Evolutionary conservation across 2,888 invertebrate genomes (phyloP).

Genomic region (Agrotis exclamationis): DNA sequence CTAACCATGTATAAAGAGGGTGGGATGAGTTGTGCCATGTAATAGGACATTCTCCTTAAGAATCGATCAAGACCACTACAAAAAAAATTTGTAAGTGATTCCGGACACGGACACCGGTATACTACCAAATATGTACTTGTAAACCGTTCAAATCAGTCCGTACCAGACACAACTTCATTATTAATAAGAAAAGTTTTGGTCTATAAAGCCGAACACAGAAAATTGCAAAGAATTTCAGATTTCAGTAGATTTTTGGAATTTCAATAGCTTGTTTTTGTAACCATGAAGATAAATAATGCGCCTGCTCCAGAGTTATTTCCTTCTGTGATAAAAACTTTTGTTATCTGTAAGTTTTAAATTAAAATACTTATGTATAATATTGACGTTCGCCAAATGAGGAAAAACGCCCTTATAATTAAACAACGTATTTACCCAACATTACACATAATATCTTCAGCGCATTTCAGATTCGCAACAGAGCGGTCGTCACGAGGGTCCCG

Average conservation of each 20-base stretch:
- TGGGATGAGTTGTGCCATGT: background rate
- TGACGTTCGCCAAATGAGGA: background rate
- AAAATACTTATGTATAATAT: background rate
- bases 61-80: background rate
- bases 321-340: too few species aligned
- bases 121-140: background rate
- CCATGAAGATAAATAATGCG: too few species aligned
- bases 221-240: too few species aligned
- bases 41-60: background rate
- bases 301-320: too few species aligned
- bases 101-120: background rate
- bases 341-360: background rate
- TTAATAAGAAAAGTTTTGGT: background rate
- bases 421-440: conserved; percentile 12
- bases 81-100: background rate
- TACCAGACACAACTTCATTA: background rate
- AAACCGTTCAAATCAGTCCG: background rate
- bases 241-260: too few species aligned
- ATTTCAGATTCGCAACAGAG: conserved; percentile 58
- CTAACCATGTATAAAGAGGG: background rate
- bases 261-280: too few species aligned
- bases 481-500: conserved; percentile 76
- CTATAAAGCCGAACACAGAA: too few species aligned
- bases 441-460: conserved; percentile 40
- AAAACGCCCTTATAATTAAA: conserved; percentile 25